phyloP scores from a whole-genome alignment of 2,888 invertebrate species.

The Schrankia costaestrigalis region DNA sequence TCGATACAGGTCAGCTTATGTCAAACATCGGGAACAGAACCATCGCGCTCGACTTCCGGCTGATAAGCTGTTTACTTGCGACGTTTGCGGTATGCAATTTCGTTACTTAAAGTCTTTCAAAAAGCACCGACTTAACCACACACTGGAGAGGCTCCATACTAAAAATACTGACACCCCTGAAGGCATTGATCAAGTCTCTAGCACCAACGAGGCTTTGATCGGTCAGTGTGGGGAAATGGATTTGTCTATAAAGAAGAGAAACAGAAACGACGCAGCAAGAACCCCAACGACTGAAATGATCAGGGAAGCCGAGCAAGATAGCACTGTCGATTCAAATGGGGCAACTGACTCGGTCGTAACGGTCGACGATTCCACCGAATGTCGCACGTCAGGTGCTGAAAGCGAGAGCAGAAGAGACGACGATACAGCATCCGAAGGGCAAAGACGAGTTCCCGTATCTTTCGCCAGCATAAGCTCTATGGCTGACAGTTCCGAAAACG shows the following conservation, averaged over 20 bases:
- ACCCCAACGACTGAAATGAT: constrained; percentile 73
- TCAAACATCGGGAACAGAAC: constrained; percentile 91
- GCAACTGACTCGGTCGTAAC: constrained; percentile 72
- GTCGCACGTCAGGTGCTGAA: constrained; percentile 65
- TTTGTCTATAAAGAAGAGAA: constrained; percentile 77
- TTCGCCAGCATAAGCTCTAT: constrained; percentile 78
- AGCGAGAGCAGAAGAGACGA: constrained; percentile 62
- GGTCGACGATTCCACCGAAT: constrained; percentile 72
- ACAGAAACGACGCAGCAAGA: constrained; percentile 60
- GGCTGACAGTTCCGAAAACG: constrained; percentile 76
- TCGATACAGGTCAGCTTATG: constrained; percentile 89
- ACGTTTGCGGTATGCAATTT: constrained; percentile 96
- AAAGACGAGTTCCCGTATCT: constrained; percentile 67
- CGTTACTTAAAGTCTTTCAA: constrained; percentile 94
- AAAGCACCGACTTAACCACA: constrained; percentile 93
- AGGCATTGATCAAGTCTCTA: constrained; percentile 84
- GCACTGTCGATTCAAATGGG: constrained; percentile 86
- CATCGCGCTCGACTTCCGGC: constrained; percentile 92
- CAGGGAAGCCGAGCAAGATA: constrained; percentile 83
- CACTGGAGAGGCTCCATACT: constrained; percentile 89
- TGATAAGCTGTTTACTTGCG: constrained; percentile 94
- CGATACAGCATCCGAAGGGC: constrained; percentile 46
- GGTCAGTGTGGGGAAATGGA: constrained; percentile 81
- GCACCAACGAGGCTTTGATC: constrained; percentile 84
- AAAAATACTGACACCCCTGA: constrained; percentile 78